Conservation (phyloP, 2,113 vertebrate species). For the Ochotona princeps region DNA sequence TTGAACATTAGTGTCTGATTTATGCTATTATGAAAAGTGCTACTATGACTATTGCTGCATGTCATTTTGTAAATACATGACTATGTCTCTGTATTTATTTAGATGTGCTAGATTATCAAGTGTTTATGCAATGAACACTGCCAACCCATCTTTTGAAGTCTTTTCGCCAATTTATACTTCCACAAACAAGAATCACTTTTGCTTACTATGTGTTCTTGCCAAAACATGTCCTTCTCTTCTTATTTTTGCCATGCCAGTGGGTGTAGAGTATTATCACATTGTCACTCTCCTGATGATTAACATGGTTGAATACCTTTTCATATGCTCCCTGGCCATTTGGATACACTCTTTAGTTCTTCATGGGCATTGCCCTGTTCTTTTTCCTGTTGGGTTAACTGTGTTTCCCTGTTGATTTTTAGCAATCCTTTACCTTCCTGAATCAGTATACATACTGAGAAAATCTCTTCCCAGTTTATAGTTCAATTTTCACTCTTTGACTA, state of each 20-base stretch:
- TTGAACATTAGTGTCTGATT: neutral
- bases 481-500: neutral
- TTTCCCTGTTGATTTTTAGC: neutral
- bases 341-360: neutral
- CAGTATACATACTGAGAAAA: neutral
- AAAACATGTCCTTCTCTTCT: neutral
- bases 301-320: neutral
- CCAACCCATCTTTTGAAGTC: neutral
- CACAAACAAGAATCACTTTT: neutral
- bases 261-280: neutral
- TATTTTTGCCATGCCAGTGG: neutral
- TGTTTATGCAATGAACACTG: neutral
- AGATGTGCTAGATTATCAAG: neutral
- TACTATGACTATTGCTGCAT: too few relatives aligned
- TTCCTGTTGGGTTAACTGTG: neutral
- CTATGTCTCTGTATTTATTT: neutral
- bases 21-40: neutral
- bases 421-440: neutral
- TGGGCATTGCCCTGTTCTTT: neutral
- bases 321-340: neutral
- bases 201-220: neutral
- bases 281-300: neutral
- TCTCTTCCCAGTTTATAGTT: neutral
- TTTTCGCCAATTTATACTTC: neutral
- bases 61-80: rapidly evolving